These are phyloP conservation scores for Passer domesticus DNA, from an alignment of 2,113 vertebrate genomes.

Conservation along the genomic window DNA sequence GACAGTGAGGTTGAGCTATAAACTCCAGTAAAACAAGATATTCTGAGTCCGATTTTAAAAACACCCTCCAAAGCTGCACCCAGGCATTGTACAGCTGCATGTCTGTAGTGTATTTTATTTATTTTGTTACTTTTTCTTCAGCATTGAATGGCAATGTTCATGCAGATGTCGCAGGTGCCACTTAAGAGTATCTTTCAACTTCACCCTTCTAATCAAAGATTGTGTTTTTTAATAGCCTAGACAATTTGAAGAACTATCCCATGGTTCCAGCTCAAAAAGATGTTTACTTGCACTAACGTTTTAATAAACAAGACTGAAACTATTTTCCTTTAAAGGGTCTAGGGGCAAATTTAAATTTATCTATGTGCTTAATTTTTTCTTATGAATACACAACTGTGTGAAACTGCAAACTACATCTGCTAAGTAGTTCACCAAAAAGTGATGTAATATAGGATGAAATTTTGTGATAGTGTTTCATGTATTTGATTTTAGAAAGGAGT, in stretches of 20 bases:
- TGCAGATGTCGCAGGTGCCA: background rate
- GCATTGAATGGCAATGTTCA: background rate
- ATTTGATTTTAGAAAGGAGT: background rate
- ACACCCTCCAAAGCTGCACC: background rate
- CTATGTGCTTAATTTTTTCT: background rate
- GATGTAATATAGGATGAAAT: background rate
- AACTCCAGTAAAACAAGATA: background rate
- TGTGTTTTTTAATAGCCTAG: background rate
- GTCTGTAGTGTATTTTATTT: background rate
- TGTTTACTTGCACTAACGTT: background rate
- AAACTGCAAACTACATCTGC: background rate
- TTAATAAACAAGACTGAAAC: background rate
- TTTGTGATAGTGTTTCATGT: background rate
- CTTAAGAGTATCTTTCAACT: background rate
- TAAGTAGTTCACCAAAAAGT: background rate
- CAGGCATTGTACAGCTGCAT: background rate
- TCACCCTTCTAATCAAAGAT: background rate
- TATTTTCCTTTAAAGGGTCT: background rate
- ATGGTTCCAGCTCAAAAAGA: background rate
- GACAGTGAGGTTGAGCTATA: background rate
- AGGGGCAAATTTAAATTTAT: background rate
- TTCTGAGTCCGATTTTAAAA: background rate
- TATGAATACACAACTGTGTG: background rate
- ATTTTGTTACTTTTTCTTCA: background rate
- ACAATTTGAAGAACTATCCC: background rate